phyloP scores from a whole-genome alignment of 2,113 vertebrate species.

The Notarius lentiginosus region DNA sequence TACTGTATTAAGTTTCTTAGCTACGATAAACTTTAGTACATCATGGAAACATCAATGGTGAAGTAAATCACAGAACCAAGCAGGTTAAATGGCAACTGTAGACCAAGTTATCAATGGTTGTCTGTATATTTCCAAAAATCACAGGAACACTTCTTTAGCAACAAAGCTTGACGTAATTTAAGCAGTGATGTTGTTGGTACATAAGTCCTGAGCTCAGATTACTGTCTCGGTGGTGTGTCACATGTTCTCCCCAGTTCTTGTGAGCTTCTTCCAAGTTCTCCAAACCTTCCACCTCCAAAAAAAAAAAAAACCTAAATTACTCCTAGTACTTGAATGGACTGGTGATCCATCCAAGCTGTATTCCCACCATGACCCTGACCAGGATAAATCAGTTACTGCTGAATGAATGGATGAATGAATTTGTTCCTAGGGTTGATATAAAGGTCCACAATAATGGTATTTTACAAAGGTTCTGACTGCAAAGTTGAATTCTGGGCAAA shows the following conservation, averaged over 20 bases:
- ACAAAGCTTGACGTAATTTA: not conserved
- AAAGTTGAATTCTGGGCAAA: no score
- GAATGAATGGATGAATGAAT: not conserved
- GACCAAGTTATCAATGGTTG: not conserved
- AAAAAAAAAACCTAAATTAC: not conserved
- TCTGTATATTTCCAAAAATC: not conserved
- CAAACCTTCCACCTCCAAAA: not conserved
- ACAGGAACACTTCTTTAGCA: not conserved
- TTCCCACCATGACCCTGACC: not conserved
- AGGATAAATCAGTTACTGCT: not conserved
- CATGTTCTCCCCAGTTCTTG: not conserved
- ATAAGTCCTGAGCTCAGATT: not conserved
- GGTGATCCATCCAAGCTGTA: not conserved
- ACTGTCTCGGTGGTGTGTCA: not conserved
- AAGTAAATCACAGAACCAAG: not conserved
- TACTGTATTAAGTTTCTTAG: not conserved
- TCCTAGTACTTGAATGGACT: not conserved
- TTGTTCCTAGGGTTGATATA: not conserved
- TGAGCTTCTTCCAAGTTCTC: not conserved
- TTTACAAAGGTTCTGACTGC: no score
- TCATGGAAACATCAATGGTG: not conserved
- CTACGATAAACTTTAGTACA: not conserved
- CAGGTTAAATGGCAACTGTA: not conserved
- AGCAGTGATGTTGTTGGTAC: not conserved
- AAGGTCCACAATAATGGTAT: not conserved